These are phyloP conservation scores for Echeneis naucrates DNA, from an alignment of 2,797 vertebrate species.

Conservation along the genomic window DNA sequence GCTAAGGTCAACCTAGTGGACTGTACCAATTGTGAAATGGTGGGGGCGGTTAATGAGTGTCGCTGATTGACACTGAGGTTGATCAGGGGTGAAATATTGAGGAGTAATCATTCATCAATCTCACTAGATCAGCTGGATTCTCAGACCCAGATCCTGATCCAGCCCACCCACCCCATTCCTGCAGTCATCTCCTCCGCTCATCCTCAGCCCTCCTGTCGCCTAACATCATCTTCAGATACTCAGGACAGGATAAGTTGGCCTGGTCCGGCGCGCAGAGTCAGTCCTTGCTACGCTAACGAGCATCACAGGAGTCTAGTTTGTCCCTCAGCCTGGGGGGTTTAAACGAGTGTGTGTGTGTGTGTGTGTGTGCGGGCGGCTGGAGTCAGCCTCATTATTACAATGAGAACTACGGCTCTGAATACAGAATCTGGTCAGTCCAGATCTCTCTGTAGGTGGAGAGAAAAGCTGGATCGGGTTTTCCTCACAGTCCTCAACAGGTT, in stretches of 20 bases:
- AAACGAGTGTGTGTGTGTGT: not conserved
- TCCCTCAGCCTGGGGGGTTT: not conserved
- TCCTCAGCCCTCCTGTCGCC: slow-evolving; percentile 28
- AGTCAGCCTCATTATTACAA: not conserved
- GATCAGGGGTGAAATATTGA: not conserved
- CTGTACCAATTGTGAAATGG: too few species aligned
- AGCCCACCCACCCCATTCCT: not conserved
- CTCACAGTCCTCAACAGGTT: too few species aligned
- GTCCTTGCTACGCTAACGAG: slow-evolving; percentile 49
- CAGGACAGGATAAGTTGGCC: not conserved
- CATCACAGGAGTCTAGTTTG: slow-evolving; percentile 25
- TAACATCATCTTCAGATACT: slow-evolving; percentile 43
- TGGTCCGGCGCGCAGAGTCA: slow-evolving; percentile 4
- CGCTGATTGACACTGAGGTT: too few species aligned
- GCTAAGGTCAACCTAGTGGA: too few species aligned
- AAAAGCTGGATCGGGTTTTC: too few species aligned
- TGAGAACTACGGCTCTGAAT: too few species aligned
- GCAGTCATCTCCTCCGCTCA: not conserved
- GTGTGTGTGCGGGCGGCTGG: not conserved
- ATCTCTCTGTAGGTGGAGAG: too few species aligned
- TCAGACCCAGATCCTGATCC: not conserved
- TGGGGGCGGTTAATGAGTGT: too few species aligned
- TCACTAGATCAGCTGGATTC: not conserved
- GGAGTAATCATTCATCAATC: not conserved
- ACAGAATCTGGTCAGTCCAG: too few species aligned